These are phyloP conservation scores for Cotesia congregata DNA, from an alignment of 2,888 invertebrate species.

Conservation along the genomic window DNA sequence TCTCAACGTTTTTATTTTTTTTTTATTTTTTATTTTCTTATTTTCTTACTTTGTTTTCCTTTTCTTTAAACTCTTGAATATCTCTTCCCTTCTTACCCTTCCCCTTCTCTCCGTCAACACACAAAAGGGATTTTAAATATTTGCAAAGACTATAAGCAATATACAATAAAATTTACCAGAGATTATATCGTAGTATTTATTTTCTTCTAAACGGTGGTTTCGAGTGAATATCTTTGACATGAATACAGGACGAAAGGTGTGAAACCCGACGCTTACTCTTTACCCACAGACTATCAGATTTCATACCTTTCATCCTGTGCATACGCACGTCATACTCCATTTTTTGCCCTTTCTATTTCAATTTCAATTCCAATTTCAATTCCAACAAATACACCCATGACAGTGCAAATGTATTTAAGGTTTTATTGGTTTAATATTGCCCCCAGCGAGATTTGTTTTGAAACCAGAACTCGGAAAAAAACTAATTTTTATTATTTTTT, in stretches of 20 bases:
- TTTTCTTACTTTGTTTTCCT: slow-evolving; percentile 4
- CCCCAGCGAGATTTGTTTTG: too few species aligned
- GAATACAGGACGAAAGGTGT: slow-evolving; percentile 4
- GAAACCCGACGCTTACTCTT: slow-evolving; percentile 10
- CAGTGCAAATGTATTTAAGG: too few species aligned
- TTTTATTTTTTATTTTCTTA: slow-evolving; percentile 18
- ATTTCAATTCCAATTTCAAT: not conserved
- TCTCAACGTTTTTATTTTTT: slow-evolving; percentile 25
- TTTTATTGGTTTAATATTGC: too few species aligned
- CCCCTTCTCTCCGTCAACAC: not conserved
- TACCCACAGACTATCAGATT: not conserved
- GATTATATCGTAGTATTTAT: not conserved
- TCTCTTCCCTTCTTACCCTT: not conserved
- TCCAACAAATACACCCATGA: not conserved
- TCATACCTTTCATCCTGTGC: not conserved
- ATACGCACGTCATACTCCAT: not conserved
- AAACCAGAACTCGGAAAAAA: too few species aligned
- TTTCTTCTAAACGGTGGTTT: not conserved
- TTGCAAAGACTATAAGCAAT: not conserved
- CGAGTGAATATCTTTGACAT: slow-evolving; percentile 5
- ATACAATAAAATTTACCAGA: not conserved
- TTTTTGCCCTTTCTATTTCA: not conserved
- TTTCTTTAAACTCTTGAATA: slow-evolving; percentile 25
- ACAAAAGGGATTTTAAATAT: not conserved
- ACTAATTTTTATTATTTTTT: too few species aligned